Conservation (phyloP, 2,797 vertebrate species). For the Acridotheres tristis region DNA sequence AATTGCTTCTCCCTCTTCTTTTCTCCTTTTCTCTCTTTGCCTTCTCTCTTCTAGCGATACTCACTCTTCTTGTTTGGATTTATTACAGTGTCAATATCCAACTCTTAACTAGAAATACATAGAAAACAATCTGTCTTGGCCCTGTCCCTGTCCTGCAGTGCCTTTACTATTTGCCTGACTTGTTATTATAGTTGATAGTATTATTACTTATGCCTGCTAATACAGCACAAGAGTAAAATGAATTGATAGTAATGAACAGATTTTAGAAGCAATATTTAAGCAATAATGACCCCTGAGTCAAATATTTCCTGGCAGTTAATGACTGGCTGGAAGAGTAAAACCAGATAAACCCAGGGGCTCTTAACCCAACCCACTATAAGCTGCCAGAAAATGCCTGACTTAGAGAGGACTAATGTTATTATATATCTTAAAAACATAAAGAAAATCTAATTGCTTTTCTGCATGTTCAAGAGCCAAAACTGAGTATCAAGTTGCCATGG, state of each 20-base stretch:
- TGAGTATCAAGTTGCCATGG: conserved; percentile 40
- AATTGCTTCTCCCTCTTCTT: background rate
- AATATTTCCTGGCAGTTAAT: conserved; percentile 71
- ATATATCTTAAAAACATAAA: conserved; percentile 62
- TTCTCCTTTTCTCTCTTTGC: background rate
- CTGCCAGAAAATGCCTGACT: conserved; percentile 62
- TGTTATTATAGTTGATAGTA: conserved; percentile 56
- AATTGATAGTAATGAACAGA: conserved; percentile 63
- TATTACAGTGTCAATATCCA: background rate
- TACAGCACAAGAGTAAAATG: conserved; percentile 55
- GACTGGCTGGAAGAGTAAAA: conserved; percentile 56
- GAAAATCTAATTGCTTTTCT: conserved; percentile 48
- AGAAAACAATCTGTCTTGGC: background rate
- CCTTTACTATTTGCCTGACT: conserved; percentile 27
- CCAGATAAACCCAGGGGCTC: conserved; percentile 15
- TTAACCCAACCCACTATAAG: conserved; percentile 53
- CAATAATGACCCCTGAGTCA: conserved; percentile 68
- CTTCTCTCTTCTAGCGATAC: background rate
- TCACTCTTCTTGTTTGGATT: background rate
- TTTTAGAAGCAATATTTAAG: conserved; percentile 70
- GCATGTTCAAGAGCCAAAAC: conserved; percentile 31
- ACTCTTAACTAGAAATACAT: background rate
- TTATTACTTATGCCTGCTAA: conserved; percentile 53
- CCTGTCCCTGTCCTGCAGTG: background rate
- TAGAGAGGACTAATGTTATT: conserved; percentile 62